These are phyloP conservation scores for Lithodes maja DNA, from an alignment of 2,888 invertebrate species.

Conservation along the genomic window DNA sequence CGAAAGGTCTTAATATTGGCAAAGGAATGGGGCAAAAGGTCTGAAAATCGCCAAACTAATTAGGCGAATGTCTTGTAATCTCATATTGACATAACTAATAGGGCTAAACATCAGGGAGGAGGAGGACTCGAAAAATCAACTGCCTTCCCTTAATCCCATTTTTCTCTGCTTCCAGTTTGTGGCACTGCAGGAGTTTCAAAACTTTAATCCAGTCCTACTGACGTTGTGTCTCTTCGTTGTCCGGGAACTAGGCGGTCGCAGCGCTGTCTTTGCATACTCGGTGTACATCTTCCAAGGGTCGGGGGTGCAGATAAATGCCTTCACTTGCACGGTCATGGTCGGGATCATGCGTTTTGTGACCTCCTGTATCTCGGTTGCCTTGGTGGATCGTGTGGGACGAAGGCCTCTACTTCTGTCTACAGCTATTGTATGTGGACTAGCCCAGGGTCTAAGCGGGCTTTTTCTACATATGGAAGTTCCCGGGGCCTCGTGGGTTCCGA, in stretches of 20 bases:
- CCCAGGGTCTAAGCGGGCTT: constrained; percentile 40
- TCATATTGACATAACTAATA: too few relatives aligned
- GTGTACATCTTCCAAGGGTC: constrained; percentile 74
- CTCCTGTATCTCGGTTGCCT: constrained; percentile 72
- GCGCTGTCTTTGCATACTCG: constrained; percentile 75
- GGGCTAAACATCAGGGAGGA: too few relatives aligned
- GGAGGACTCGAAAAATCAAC: too few relatives aligned
- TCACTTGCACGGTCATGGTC: constrained; percentile 74
- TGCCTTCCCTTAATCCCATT: neutral
- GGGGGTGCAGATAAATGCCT: constrained; percentile 72
- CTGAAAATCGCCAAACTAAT: too few relatives aligned
- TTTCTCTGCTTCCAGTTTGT: constrained; percentile 10
- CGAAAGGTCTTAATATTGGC: too few relatives aligned
- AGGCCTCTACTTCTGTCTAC: constrained; percentile 73
- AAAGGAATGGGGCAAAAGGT: too few relatives aligned
- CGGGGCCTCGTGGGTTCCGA: constrained; percentile 73
- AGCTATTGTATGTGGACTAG: constrained; percentile 38
- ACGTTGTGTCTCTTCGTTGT: constrained; percentile 74
- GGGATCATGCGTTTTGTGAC: constrained; percentile 72
- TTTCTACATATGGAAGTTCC: constrained; percentile 54
- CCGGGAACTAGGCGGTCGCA: constrained; percentile 75
- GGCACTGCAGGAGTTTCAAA: constrained; percentile 41
- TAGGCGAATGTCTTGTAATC: too few relatives aligned
- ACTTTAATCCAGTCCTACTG: constrained; percentile 73
- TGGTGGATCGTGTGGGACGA: constrained; percentile 75